phyloP scores from a whole-genome alignment of 2,113 vertebrate species.

The Poeciliopsis occidentalis region DNA sequence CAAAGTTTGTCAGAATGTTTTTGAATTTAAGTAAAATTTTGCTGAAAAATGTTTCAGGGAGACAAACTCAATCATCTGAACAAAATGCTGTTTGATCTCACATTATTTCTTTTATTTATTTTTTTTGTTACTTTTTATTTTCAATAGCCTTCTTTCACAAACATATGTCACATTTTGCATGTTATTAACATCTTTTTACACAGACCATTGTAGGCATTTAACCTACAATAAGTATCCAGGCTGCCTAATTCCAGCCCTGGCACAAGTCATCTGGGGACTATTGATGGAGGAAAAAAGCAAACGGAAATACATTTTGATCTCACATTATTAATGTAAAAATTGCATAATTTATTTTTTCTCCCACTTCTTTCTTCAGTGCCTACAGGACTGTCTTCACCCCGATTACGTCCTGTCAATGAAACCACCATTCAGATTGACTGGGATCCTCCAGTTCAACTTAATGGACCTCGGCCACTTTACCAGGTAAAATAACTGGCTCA shows the following conservation, averaged over 20 bases:
- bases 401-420: constrained; percentile 80
- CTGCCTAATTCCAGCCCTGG: too few species aligned
- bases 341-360: not conserved
- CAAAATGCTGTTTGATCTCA: too few species aligned
- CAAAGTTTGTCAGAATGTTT: constrained; percentile 5
- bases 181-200: too few species aligned
- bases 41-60: not conserved
- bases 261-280: too few species aligned
- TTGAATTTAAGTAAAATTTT: not conserved
- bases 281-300: too few species aligned
- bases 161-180: too few species aligned
- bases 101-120: too few species aligned
- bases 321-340: not conserved
- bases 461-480: constrained; percentile 87
- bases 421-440: constrained; percentile 82
- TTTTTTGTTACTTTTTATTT: too few species aligned
- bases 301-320: too few species aligned
- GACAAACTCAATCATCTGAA: not conserved
- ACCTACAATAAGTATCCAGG: too few species aligned
- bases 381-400: constrained; percentile 78
- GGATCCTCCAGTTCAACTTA: constrained; percentile 83
- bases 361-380: constrained; percentile 79
- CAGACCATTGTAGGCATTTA: too few species aligned
- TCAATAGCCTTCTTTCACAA: too few species aligned
- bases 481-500: constrained; percentile 58